Base-by-base conservation (phyloP, 2,113 vertebrate species). In the Rousettus leschenaultii region DNA sequence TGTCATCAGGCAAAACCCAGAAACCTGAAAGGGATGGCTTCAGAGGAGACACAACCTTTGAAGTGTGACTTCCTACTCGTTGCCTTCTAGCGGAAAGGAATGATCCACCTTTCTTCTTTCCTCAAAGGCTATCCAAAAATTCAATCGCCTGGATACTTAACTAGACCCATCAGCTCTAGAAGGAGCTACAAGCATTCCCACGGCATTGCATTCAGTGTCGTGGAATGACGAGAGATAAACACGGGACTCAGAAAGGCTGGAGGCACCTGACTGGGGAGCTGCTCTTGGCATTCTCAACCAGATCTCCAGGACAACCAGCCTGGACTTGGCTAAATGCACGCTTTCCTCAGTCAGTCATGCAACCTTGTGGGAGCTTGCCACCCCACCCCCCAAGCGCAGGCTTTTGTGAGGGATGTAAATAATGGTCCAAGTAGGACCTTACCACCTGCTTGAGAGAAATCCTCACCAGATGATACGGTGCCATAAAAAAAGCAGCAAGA, bases 221-320 rank as follows among this genome's bases (percentile, higher is more conserved):
- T 18, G 19, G 68, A 55, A 7, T 21, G 33, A 45, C 7, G n/a
- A 55, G n/a, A 1, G 7, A 80, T 6, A 65, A 70, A 68, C 24
- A 24, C 0, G 4, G 63, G 70, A 45, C 35, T 14, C 7, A 11
- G 66, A 63, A 43, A 43, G 3, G 26, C 30, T 30, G 2, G 19
- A 0, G 9, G 38, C 40, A 9, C 4, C 40, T 1, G 0, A 28
- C 3, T 14, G 2, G 0, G 74, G 33, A 18, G 21, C 65, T 59
- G 11, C 35, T 14, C 43, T 28, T 33, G 30, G 9, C 77, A 22
- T 19, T 74, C 82, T 65, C 66, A 4, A 11, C 2, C 1, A 0
- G 28, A 38, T 65, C 75, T 75, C 73, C 45, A 43, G 85, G 35
- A 68, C 26, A 57, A 53, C 24, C 6, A 4, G 38, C 57, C 19